Evolutionary conservation across 2,888 invertebrate genomes (phyloP).

Genomic region (Drosophila anomelani): DNA sequence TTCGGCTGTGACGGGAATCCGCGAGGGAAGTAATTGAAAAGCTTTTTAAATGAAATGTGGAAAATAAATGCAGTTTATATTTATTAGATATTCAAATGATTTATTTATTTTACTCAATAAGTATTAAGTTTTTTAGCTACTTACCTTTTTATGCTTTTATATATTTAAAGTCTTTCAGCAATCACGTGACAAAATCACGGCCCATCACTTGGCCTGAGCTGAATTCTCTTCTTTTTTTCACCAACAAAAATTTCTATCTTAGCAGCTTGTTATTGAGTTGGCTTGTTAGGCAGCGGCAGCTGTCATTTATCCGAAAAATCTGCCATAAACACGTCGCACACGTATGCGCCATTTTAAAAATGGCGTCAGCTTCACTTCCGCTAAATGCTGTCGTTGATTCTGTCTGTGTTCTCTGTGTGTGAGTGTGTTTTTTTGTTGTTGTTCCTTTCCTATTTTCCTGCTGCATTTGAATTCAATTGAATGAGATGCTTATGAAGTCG

Average conservation of each 20-base stretch:
- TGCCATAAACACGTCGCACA: slow-evolving; percentile 76
- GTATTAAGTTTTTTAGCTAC: neutral
- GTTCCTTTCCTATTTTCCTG: neutral
- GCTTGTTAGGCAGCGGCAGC: slow-evolving; percentile 30
- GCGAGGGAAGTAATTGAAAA: neutral
- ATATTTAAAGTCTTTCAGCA: neutral
- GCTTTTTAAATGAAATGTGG: neutral
- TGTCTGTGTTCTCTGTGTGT: neutral
- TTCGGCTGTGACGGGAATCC: slow-evolving; percentile 22
- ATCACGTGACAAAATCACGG: slow-evolving; percentile 9
- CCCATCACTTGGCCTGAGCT: slow-evolving; percentile 8
- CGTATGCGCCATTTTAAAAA: slow-evolving; percentile 73
- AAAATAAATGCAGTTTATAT: neutral
- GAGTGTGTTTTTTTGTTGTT: neutral
- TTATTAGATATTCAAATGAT: neutral
- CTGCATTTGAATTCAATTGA: slow-evolving; percentile 69
- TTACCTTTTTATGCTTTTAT: neutral
- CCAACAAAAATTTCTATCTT: slow-evolving; percentile 4
- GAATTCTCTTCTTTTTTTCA: slow-evolving; percentile 7
- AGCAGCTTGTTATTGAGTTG: slow-evolving; percentile 53
- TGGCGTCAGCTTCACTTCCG: slow-evolving; percentile 68
- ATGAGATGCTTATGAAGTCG: slow-evolving; percentile 72
- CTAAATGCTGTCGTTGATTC: slow-evolving; percentile 44
- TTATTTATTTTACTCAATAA: neutral
- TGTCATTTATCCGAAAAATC: slow-evolving; percentile 51